A percentile compares a stretch with the other conserved stretches of the same genome.
Evolutionary conservation across 1,140 invertebrate species (phyloP).

Genomic region (Monomorium pharaonis): DNA sequence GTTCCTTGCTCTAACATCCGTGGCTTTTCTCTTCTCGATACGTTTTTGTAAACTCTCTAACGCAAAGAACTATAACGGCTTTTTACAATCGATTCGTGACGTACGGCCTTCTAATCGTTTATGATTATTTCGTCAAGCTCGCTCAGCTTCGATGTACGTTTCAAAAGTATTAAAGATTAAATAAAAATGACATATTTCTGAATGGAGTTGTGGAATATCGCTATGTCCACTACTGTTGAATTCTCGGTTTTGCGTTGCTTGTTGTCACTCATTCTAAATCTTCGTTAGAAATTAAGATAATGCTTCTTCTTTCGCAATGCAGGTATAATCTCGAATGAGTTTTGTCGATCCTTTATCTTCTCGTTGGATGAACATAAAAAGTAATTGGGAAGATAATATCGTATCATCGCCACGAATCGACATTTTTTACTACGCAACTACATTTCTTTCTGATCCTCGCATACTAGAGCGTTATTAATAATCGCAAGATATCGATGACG

Average conservation of each 20-base stretch:
- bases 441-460: constrained; percentile 12
- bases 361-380: constrained; percentile 20
- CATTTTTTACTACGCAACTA: constrained; percentile 35
- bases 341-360: not conserved
- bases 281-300: constrained; percentile 6
- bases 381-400: constrained; percentile 41
- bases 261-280: not conserved
- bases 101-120: not conserved
- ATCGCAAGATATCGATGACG: constrained; percentile 37
- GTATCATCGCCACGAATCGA: constrained; percentile 59
- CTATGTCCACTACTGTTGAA: not conserved
- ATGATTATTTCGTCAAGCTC: not conserved
- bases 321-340: not conserved
- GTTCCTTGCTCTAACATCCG: constrained; percentile 29
- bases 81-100: constrained; percentile 64
- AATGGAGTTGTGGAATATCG: not conserved
- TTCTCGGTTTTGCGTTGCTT: not conserved
- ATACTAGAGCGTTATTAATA: constrained; percentile 25
- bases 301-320: not conserved
- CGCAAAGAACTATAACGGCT: constrained; percentile 41
- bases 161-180: not conserved
- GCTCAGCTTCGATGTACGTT: not conserved
- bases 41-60: constrained; percentile 48
- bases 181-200: not conserved
- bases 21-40: constrained; percentile 24